Evolutionary conservation across 2,113 vertebrate genomes (phyloP).

Genomic region (Anser brachyrhynchus): DNA sequence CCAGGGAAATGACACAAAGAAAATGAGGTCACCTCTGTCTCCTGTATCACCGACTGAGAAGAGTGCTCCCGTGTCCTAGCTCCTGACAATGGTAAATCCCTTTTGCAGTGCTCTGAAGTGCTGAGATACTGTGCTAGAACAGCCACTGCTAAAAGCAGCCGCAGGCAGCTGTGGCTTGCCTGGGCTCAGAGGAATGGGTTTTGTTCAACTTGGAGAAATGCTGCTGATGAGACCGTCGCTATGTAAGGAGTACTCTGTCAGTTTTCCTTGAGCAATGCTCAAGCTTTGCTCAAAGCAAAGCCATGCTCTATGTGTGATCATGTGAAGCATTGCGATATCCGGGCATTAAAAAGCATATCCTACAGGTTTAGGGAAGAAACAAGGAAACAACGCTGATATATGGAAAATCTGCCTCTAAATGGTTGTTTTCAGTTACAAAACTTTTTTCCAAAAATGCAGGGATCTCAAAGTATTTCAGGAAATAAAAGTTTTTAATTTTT

Average conservation of each 20-base stretch:
- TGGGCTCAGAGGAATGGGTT: background rate
- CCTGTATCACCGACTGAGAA: background rate
- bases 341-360: background rate
- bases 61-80: too few relatives aligned
- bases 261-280: background rate
- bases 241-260: background rate
- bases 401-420: too few relatives aligned
- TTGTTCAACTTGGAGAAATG: background rate
- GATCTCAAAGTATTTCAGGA: too few relatives aligned
- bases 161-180: background rate
- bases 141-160: background rate
- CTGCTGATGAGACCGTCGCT: background rate
- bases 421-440: too few relatives aligned
- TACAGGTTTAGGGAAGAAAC: too few relatives aligned
- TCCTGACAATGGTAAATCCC: background rate
- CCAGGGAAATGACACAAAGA: background rate
- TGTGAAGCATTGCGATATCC: background rate
- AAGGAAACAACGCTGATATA: too few relatives aligned
- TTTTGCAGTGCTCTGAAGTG: background rate
- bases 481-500: background rate
- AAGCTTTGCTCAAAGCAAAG: too few relatives aligned
- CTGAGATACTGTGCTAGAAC: background rate
- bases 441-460: too few relatives aligned
- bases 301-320: background rate
- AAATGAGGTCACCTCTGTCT: background rate